Evolutionary conservation across 2,113 vertebrate species (phyloP).

Genomic region (Cyprinodon brontotheroides): DNA sequence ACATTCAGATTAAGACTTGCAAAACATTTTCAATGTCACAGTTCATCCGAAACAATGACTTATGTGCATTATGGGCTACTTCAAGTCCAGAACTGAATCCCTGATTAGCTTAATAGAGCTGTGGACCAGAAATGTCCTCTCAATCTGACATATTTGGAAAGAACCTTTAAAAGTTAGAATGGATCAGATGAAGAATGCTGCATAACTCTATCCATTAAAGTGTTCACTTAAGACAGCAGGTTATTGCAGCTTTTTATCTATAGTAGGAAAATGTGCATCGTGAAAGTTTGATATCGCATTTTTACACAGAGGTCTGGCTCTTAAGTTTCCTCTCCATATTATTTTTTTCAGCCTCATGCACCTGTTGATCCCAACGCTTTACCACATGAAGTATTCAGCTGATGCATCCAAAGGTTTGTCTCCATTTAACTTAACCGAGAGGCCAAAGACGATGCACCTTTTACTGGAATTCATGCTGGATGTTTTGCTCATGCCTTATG

Average conservation of each 20-base stretch:
- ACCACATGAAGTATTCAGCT: slow-evolving; percentile 94
- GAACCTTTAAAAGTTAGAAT: too few relatives aligned
- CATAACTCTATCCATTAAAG: not conserved
- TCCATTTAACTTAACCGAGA: slow-evolving; percentile 94
- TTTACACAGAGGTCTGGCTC: not conserved
- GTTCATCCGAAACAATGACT: too few relatives aligned
- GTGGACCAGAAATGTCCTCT: too few relatives aligned
- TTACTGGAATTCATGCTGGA: slow-evolving; percentile 99
- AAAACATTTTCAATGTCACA: too few relatives aligned
- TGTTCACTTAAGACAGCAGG: not conserved
- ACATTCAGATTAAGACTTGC: too few relatives aligned
- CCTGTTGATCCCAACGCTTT: slow-evolving; percentile 96
- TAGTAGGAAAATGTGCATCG: not conserved
- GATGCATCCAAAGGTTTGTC: slow-evolving; percentile 86
- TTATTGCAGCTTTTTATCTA: not conserved
- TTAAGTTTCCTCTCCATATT: not conserved
- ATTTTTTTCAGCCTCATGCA: slow-evolving; percentile 91
- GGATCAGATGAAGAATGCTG: too few relatives aligned
- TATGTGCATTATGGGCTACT: too few relatives aligned
- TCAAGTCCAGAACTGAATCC: too few relatives aligned
- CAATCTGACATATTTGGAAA: too few relatives aligned
- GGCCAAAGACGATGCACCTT: slow-evolving; percentile 96
- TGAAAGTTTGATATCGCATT: not conserved
- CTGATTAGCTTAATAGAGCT: too few relatives aligned
- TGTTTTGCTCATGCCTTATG: slow-evolving; percentile 98